Evolutionary conservation across 1,140 invertebrate genomes (phyloP).

Genomic region (Drosophila novamexicana): DNA sequence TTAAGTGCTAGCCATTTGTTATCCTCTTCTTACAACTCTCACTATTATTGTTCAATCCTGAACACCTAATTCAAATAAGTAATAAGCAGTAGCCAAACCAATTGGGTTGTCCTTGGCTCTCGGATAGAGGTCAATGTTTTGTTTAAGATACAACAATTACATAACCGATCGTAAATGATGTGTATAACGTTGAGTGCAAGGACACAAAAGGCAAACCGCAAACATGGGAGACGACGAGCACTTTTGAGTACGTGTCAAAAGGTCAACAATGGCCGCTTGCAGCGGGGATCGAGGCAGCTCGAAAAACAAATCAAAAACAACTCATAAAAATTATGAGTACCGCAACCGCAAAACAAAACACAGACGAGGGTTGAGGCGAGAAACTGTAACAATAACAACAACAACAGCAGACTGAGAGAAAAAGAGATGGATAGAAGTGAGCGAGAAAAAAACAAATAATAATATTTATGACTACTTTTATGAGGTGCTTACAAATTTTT

Average conservation of each 20-base stretch:
- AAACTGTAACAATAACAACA: constrained; percentile 17
- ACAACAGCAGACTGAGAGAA: neutral
- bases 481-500: constrained; percentile 85
- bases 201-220: constrained; percentile 34
- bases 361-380: constrained; percentile 64
- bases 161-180: constrained; percentile 67
- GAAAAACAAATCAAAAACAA: constrained; percentile 76
- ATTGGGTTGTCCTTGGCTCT: constrained; percentile 55
- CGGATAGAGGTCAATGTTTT: constrained; percentile 15
- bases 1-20: too few species aligned
- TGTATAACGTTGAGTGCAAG: constrained; percentile 8
- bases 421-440: constrained; percentile 19
- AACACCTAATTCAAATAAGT: constrained; percentile 2
- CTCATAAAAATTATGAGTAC: constrained; percentile 80
- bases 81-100: constrained; percentile 41
- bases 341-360: constrained; percentile 54
- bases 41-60: neutral
- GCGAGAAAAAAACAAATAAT: constrained; percentile 61
- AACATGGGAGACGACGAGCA: constrained; percentile 4
- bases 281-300: constrained; percentile 50
- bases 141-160: constrained; percentile 46
- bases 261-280: constrained; percentile 71
- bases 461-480: constrained; percentile 85
- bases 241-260: constrained; percentile 57
- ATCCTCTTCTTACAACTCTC: neutral